phyloP scores from a whole-genome alignment of 2,797 vertebrate genomes.

The Acanthopagrus latus region DNA sequence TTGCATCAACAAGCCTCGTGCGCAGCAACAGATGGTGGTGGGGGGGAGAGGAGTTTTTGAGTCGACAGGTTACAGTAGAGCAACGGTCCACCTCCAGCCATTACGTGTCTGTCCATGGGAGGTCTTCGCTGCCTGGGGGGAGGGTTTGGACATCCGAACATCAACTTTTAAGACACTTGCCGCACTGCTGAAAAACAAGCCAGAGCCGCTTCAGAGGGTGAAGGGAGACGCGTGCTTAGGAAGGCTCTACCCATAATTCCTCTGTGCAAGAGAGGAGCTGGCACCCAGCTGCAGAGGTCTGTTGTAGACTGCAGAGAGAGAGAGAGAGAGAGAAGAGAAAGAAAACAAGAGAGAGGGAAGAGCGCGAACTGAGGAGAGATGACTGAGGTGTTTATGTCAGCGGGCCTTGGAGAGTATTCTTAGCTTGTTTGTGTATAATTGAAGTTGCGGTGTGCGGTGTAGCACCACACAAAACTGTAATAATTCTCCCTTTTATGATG shows the following conservation, averaged over 20 bases:
- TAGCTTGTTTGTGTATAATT: slow-evolving; percentile 85
- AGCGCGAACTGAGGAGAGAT: slow-evolving; percentile 49
- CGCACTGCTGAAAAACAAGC: slow-evolving; percentile 56
- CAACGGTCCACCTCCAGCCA: slow-evolving; percentile 47
- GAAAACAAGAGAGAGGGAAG: slow-evolving; percentile 58
- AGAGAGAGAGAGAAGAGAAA: slow-evolving; percentile 25
- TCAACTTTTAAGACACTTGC: slow-evolving; percentile 63
- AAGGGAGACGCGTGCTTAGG: slow-evolving; percentile 47
- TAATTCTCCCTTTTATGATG: slow-evolving; percentile 81
- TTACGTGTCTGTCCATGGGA: slow-evolving; percentile 56
- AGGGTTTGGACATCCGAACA: slow-evolving; percentile 53
- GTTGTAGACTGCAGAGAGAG: slow-evolving; percentile 50
- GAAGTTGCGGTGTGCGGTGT: slow-evolving; percentile 75
- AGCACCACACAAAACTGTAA: slow-evolving; percentile 78
- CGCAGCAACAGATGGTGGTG: slow-evolving; percentile 53
- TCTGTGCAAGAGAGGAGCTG: slow-evolving; percentile 60
- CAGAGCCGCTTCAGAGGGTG: slow-evolving; percentile 36
- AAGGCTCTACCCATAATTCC: slow-evolving; percentile 70
- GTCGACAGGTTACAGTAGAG: slow-evolving; percentile 61
- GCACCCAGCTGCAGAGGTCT: slow-evolving; percentile 61
- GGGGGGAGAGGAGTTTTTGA: slow-evolving; percentile 10
- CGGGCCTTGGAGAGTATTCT: slow-evolving; percentile 75
- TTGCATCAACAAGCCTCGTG: slow-evolving; percentile 57
- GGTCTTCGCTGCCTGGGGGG: slow-evolving; percentile 27
- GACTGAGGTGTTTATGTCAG: slow-evolving; percentile 80